Evolutionary conservation across 2,113 vertebrate species (phyloP), one percentile per base, ranked within the genome.

Genomic region (Seriola aureovittata): DNA sequence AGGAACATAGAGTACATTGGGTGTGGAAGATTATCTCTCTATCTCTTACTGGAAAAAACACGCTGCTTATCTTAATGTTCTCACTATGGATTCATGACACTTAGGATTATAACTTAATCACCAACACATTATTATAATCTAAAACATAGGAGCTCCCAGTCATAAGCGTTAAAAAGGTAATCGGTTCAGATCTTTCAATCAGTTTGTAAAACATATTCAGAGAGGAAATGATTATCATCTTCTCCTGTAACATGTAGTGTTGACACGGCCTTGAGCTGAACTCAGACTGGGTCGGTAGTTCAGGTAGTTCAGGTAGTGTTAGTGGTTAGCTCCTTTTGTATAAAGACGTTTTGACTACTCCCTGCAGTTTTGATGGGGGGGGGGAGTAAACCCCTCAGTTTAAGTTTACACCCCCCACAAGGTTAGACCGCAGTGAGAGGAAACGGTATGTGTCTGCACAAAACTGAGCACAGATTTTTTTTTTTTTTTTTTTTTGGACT

Each of bases 21-120:
- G 85, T 86, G 86, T 86, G 86, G 90, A 29, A 83, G 72, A 83
- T 90, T 77, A 90, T 88, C 80, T 78, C 16, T 78, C 12, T 78
- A 10, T 34, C 48, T 64, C 42, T 76, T 72, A 62, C 75, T 88
- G 84, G 85, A 81, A 78, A 68, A 66, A 79, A 59, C 66, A 62
- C 1, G 12, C 42, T 32, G 23, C 81, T 82, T 85, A 89, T 91
- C 81, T 78, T 65, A 34, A 54, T 68, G 83, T 83, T 88, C 25
- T 81, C 78, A 32, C 57, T 66, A 34, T 73, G 75, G 50, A 72
- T 25, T 29, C 23, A 2, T 65, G 40, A 10, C 40, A 63, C 36
- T 64, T 11, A 2, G n/a, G 34, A 59, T 29, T 16, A 58, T 67
- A 25, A 29, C 29, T 29, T 29, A 57, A 14, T 42, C 23, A 42